Evolutionary conservation across 2,888 invertebrate species (phyloP), one percentile per base, ranked within the genome.

Genomic region (Pachydiplax longipennis): DNA sequence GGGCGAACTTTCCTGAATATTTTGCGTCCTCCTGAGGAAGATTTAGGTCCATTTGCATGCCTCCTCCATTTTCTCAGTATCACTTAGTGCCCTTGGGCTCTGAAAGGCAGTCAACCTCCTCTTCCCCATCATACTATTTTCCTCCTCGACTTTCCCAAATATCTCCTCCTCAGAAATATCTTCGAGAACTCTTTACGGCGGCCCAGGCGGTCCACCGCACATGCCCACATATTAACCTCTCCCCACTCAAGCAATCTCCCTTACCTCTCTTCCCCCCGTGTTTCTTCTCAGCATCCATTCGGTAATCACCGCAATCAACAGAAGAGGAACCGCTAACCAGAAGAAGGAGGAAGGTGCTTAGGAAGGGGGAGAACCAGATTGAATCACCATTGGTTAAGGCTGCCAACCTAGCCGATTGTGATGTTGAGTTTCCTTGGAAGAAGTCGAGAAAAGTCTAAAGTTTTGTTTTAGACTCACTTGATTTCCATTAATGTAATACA

Each of bases 261-360:
- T 18, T 48, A n/a, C n/a, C 61, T n/a, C 61, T 1, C 37, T 6
- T 31, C 15, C 37, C 35, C 2, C n/a, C 37, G 37, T 48, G 22
- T n/a, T 13, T 22, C 37, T 65, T 35, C n/a, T 53, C 53, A 25
- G 35, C 58, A n/a, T 31, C 58, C 58, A 35, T 65, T 61, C 87
- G 87, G 87, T 87, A 87, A 87, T 87, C 87, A 87, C 87, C 65
- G 61, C 87, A 87, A 65, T 87, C 87, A 87, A 37, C 37, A 40
- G 61, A 61, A 37, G 37, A 87, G n/a, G 61, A 61, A 15, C 40
- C 87, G 87, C 87, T 65, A 37, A 37, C 87, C 22, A 37, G 61
- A 12, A 37, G 37, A 65, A 18, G 18, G 22, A 18, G 83, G 82
- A 25, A 73, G 53, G 18, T 6, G 37, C 10, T 31, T 61, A 31